Evolutionary conservation across 2,113 vertebrate genomes (phyloP).

Genomic region (Picathartes gymnocephalus): DNA sequence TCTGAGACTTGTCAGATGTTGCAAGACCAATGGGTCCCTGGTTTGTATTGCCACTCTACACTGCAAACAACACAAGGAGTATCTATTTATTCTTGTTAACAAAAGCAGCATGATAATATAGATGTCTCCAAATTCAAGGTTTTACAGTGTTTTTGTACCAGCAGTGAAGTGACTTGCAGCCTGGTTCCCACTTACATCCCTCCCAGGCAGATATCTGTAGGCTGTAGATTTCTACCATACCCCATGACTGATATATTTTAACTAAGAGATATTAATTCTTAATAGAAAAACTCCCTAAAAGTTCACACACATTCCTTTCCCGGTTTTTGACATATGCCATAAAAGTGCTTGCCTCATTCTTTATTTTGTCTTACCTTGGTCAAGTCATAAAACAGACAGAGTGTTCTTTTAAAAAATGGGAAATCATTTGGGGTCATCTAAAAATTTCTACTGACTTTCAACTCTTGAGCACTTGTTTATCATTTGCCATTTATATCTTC

Average conservation of each 20-base stretch:
- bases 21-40: background rate
- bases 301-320: slow-evolving; percentile 41
- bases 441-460: slow-evolving; percentile 22
- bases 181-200: background rate
- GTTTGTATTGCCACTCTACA: background rate
- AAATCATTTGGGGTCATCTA: slow-evolving; percentile 39
- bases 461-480: slow-evolving; percentile 32
- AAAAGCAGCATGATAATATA: background rate
- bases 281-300: slow-evolving; percentile 44
- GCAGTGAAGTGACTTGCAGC: background rate
- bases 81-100: background rate
- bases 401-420: slow-evolving; percentile 3
- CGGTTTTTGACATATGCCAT: background rate
- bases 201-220: background rate
- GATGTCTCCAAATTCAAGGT: background rate
- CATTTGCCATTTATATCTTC: slow-evolving; percentile 34
- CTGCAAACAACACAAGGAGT: background rate
- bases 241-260: background rate
- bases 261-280: background rate
- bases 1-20: background rate
- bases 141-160: background rate
- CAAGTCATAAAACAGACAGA: background rate
- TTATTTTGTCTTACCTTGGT: slow-evolving; percentile 30
- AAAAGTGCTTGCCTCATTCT: background rate
- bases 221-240: background rate